Evolutionary conservation across 2,888 invertebrate species (phyloP), one percentile per base, ranked within the genome.

Genomic region (Agrilus mali): DNA sequence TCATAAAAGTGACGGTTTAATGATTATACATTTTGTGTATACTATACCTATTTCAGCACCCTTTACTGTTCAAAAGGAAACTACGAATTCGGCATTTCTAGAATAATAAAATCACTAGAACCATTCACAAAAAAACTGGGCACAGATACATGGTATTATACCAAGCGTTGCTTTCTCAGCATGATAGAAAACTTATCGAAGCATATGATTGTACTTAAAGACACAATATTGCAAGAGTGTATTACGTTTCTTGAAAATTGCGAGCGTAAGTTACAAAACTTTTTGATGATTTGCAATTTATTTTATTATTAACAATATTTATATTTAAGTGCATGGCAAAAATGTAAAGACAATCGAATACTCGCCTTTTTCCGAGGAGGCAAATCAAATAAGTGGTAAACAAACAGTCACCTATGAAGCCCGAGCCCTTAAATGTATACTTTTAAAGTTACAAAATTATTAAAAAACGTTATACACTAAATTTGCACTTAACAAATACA

Each of bases 1-100:
- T 5, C 6, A 20, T 10, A 10, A 27, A 8, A 27, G 27, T 10
- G 4, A 8, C 10, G 10, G 10, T 27, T 27, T 10, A 27, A 8
- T 45, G 32, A 20, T 27, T 27, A 36, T 37, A 40, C 10, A 27
- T 27, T 27, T 4, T 2, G 10, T 27, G 8, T 10, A 27, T 10
- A 27, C 2, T 10, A 31, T 36, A 43, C 47, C 41, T 44, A 43
- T 66, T 67, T 36, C 59, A 80, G 80, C 12, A 98, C 97, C 0
- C 69, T 98, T 33, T 98, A 98, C 65, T 98, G 97, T 62, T 90
- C 96, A 2, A 98, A 97, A 68, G 95, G 95, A 1, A 98, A 98
- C 68, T 98, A 94, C 59, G 97, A 98, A 66, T 98, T 98, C 67
- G 98, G 98, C 1, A 87, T 98, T 55, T 94, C 95, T 0, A 75